Conservation (phyloP, 2,888 invertebrate genomes). For the Melanchra persicariae region DNA sequence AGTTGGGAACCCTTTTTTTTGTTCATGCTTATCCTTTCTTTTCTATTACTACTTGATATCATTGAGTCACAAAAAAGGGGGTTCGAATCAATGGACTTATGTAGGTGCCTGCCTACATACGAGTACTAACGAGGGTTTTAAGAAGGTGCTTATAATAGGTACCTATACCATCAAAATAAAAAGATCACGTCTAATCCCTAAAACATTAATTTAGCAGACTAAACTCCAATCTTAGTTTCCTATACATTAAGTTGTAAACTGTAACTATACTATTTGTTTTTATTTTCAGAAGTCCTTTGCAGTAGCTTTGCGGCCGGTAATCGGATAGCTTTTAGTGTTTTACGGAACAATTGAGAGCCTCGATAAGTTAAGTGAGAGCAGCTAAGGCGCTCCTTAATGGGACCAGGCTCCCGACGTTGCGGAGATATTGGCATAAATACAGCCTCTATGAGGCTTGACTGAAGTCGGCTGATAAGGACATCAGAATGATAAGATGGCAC, state of each 20-base stretch:
- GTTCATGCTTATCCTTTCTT: too few relatives aligned
- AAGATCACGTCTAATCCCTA: not conserved
- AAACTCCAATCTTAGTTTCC: not conserved
- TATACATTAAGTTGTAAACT: constrained; percentile 51
- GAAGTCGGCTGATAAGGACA: not conserved
- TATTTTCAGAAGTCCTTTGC: constrained; percentile 49
- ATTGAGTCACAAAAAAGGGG: too few relatives aligned
- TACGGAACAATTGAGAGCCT: constrained; percentile 49
- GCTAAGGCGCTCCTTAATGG: constrained; percentile 32
- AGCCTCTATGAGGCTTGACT: constrained; percentile 2
- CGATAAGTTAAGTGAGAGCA: constrained; percentile 46
- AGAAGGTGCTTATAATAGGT: too few relatives aligned
- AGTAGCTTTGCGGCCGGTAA: constrained; percentile 32
- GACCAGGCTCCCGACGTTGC: constrained; percentile 8
- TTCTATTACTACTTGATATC: too few relatives aligned
- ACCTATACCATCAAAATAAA: constrained; percentile 8
- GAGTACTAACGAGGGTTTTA: too few relatives aligned
- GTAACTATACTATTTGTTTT: constrained; percentile 16
- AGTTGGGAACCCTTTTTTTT: too few relatives aligned
- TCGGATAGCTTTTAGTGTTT: constrained; percentile 52
- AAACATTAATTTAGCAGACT: not conserved
- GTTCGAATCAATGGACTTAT: too few relatives aligned
- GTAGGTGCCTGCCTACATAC: too few relatives aligned
- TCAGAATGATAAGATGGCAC: not conserved
- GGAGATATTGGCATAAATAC: constrained; percentile 3